A percentile compares a stretch with the other conserved stretches of the same genome.
Conservation (phyloP, 2,113 vertebrate species). For the Ageneiosus marmoratus region DNA sequence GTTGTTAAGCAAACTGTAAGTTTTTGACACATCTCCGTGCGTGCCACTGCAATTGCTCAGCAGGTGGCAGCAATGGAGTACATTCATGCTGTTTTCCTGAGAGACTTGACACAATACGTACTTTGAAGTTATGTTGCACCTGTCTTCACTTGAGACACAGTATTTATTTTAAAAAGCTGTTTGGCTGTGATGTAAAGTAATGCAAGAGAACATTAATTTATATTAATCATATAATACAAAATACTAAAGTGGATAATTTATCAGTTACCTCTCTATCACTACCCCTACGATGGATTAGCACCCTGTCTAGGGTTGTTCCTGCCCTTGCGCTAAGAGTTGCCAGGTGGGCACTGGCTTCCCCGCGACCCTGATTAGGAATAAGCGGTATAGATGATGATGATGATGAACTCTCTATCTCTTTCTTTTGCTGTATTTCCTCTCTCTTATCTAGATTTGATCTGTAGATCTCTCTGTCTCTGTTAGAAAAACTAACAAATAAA, state of each 20-base stretch:
- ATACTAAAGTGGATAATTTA: not conserved
- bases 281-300: too few relatives aligned
- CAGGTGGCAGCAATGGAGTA: slow-evolving; percentile 44
- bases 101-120: not conserved
- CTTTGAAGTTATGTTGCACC: not conserved
- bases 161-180: not conserved
- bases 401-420: not conserved
- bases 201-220: not conserved
- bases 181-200: not conserved
- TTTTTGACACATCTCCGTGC: too few relatives aligned
- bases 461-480: not conserved
- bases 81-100: not conserved
- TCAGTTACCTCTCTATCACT: too few relatives aligned
- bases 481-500: not conserved
- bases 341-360: too few relatives aligned
- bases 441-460: not conserved
- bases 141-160: not conserved
- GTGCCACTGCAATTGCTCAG: slow-evolving; percentile 10
- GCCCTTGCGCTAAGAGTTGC: too few relatives aligned
- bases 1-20: not conserved
- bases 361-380: too few relatives aligned
- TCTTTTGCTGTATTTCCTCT: not conserved
- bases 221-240: not conserved
- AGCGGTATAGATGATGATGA: too few relatives aligned
- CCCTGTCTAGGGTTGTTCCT: too few relatives aligned